Evolutionary conservation across 1,140 invertebrate genomes (phyloP), one percentile per base, ranked within the genome.

Genomic region (Chlorops oryzae): DNA sequence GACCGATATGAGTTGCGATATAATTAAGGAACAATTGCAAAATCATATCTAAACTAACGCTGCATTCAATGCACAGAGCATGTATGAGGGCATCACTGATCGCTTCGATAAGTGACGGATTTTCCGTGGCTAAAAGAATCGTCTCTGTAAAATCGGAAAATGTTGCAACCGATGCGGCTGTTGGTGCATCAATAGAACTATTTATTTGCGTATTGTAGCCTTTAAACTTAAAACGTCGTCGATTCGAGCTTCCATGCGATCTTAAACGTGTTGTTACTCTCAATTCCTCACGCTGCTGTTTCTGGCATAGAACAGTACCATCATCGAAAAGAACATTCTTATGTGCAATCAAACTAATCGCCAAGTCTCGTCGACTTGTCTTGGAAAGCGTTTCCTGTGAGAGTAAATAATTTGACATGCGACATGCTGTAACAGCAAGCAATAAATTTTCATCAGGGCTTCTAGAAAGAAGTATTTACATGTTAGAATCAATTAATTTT

Each of bases 1-100:
- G 64, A 0, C 67, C 67, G 10, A 70, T 65, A 43, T 70, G 64
- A 39, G 64, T 59, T 41, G 67, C 67, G 45, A 70, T 68, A 34
- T 70, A 70, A 47, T 70, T 70, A 3, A 70, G 58, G 15, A 70
- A 70, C n/a, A 68, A 46, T 47, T 65, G 63, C 10, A 70, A 35
- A 37, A 70, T 51, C 4, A 65, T 56, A 3, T 70, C 65, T 42
- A 70, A 38, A 4, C 56, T 57, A 28, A 70, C 52, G 18, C 63
- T 68, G 20, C 66, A 65, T 49, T 68, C 63, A 18, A 70, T 59
- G 28, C 64, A 67, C 6, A 70, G 54, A 0, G 63, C 63, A 49
- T 70, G 67, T 22, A 70, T 68, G n/a, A 70, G 64, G 5, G 57
- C 63, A 52, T 70, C 67, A 38, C 67, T 66, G 17, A 70, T 68